Evolutionary conservation across 1,140 invertebrate genomes (phyloP), one percentile per base, ranked within the genome.

Genomic region (Phortica variegata): DNA sequence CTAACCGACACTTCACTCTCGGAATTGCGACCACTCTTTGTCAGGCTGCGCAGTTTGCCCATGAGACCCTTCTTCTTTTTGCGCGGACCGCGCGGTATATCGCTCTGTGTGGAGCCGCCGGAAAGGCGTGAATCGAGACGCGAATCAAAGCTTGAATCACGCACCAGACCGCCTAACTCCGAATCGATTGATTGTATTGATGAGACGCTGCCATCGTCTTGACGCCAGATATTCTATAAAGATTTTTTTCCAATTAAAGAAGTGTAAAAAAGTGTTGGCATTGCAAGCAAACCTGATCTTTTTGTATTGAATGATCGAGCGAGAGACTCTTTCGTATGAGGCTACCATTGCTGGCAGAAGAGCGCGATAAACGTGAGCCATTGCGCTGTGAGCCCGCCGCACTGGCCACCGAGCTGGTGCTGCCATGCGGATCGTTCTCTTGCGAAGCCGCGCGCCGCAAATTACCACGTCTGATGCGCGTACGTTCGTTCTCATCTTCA

Each of bases 61-160:
- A 93, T 89, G 36, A 93, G 75, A 26, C 89, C 83, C 73, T 88
- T 88, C 72, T 87, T 87, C 70, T 91, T 90, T 70, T 89, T 90
- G 58, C 91, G 91, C 39, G 86, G 84, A 43, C 80, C 75, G 2
- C 84, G 82, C 2, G 87, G 75, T 44, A 89, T 81, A 60, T 93
- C 90, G 71, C 90, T 93, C 65, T 90, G 89, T 0, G 88, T 88
- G 5, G 91, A 93, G 15, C 88, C 88, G 34, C 85, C 87, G 0
- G 90, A 93, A 40, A 91, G 77, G 37, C 89, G 84, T 58, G 87
- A 77, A 52, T 65, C 82, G 61, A 49, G 76, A 52, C 61, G 75
- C 5, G 72, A 75, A 49, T 80, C 79, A 70, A 49, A 75, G 60
- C 62, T 78, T 13, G 72, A 75, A 52, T 81, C 79, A 3, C 70